Base-by-base conservation (phyloP, 2,113 vertebrate genomes). In the Cygnus atratus region DNA sequence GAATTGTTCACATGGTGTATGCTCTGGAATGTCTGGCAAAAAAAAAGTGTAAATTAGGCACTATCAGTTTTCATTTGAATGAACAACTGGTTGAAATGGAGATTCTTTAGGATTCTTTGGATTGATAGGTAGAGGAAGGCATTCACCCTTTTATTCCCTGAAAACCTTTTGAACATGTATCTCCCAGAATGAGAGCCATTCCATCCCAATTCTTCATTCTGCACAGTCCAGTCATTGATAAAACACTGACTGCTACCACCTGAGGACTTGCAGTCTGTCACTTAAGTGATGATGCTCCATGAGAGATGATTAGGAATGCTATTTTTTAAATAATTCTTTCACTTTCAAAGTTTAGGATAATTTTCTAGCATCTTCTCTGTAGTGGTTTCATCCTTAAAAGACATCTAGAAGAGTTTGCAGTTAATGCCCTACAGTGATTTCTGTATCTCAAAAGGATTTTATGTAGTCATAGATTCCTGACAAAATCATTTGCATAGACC, bases 81-180 rank as follows among this genome's bases (percentile, higher is more conserved):
- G 75, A 24, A 84, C 14, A 85, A 62, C 26, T 66, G 66, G 44
- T 84, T 95, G 72, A 79, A 95, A 81, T 62, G 31, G 50, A 73
- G n/a, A 9, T 80, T 52, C 86, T 95, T 95, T 78, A 50, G 87
- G 62, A 66, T 96, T 67, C 37, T 35, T 39, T 35, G 26, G 39
- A 84, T 91, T 88, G 58, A 76, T 65, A 92, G 77, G 68, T 68
- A 37, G 66, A 93, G 82, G 81, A 29, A 91, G 63, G 9, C 33
- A 92, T 86, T 95, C 73, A 91, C n/a, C 3, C 4, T 54, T 85
- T 87, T 95, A 88, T 75, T 9, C 13, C 46, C 91, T 93, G 72
- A 93, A 95, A 94, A 71, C 63, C 33, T 37, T 96, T 97, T 96
- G 17, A 54, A 68, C 15, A 65, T 92, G 33, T 8, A 95, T 92